Evolutionary conservation across 2,888 invertebrate genomes (phyloP), one percentile per base, ranked within the genome.

Genomic region (Xestia xanthographa): DNA sequence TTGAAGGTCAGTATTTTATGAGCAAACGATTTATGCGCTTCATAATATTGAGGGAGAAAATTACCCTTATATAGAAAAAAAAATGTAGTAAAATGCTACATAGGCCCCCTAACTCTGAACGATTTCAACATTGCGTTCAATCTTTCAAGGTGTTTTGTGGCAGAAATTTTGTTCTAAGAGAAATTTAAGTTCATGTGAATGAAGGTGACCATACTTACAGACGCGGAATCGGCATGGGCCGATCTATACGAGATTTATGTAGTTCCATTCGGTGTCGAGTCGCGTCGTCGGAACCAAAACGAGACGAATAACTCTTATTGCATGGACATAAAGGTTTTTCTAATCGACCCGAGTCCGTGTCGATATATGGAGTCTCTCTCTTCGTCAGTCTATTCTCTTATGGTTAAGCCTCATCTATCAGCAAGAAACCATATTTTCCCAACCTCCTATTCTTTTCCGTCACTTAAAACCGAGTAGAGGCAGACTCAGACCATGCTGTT

Each of bases 1-100:
- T 98, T 94, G 98, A 98, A 97, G 98, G 98, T 97, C 94, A 90
- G 86, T 80, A 1, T 45, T 62, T 20, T 22, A 53, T 38, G 5
- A 26, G 34, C 6, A 77, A 26, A 14, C 5, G 11, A 53, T 29
- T 43, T 48, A 17, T 8, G 8, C 1, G 0, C 43, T 12, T 14
- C 0, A 11, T 71, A 34, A 5, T 26, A 26, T 58, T 68, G 1
- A 0, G 26, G 2, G 2, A 53, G 2, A 53, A 53, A 68, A 29
- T 14, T 1, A 26, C 29, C 17, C 1, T 26, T 26, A 20, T 12
- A 67, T 26, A 56, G 1, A 26, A 56, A 53, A 34, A 50, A 50
- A n/a, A 11, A 53, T 53, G 9, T 53, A n/a, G 11, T n/a, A n/a
- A 53, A 53, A 53, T 12, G n/a, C n/a, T n/a, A 53, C 12, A 53